A percentile compares a stretch with the other conserved stretches of the same genome.
phyloP scores from a whole-genome alignment of 2,797 vertebrate genomes.

The Bovichtus variegatus region DNA sequence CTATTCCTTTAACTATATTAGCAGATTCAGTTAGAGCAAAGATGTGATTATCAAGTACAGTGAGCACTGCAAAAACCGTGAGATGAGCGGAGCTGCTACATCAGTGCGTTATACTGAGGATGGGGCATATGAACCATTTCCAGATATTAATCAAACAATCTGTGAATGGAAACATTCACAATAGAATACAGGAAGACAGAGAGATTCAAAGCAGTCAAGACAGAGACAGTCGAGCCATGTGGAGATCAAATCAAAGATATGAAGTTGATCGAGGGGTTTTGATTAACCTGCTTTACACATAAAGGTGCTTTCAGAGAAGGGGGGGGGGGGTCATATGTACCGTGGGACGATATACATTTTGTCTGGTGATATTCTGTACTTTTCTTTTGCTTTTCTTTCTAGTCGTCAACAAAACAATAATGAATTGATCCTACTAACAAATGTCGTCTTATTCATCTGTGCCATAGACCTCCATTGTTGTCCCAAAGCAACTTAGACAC shows the following conservation, averaged over 20 bases:
- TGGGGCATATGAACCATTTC: conserved; percentile 2
- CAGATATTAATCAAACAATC: background rate
- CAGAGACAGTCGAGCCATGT: conserved; percentile 12
- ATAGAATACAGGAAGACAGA: conserved; percentile 53
- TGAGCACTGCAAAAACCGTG: conserved; percentile 39
- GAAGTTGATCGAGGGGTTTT: background rate
- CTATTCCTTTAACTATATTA: conserved; percentile 9
- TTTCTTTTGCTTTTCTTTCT: background rate
- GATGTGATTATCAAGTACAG: conserved; percentile 19
- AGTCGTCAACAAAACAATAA: conserved; percentile 13
- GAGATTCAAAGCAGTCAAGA: conserved; percentile 37
- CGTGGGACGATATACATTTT: background rate
- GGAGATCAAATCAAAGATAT: background rate
- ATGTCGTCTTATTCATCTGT: background rate
- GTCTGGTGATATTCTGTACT: background rate
- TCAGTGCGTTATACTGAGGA: conserved; percentile 21
- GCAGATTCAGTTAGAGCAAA: conserved; percentile 23
- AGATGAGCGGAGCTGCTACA: conserved; percentile 59
- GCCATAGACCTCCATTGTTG: background rate
- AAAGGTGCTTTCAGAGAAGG: background rate
- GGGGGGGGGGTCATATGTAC: background rate
- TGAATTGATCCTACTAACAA: background rate
- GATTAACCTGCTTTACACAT: background rate
- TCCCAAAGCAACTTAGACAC: background rate
- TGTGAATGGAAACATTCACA: conserved; percentile 42